Evolutionary conservation across 2,888 invertebrate species (phyloP).

Genomic region (Chrysotoxum bicinctum): DNA sequence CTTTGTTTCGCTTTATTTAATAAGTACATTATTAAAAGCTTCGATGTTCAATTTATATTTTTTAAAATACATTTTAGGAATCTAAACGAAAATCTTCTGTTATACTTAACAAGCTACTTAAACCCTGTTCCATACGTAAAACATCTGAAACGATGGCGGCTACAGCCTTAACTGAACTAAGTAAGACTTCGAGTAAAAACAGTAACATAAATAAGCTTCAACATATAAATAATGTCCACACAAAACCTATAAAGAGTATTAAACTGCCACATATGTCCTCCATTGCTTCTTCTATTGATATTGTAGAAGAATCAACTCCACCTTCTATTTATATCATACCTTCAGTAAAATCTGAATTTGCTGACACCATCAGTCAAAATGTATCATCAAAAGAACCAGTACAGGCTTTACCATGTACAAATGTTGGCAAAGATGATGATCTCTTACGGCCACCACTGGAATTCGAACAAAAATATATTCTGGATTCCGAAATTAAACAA

Average conservation of each 20-base stretch:
- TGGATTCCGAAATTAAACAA: conserved; percentile 42
- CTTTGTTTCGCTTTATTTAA: background rate
- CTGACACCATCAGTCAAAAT: background rate
- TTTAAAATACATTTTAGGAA: conserved; percentile 77
- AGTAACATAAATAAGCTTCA: conserved; percentile 69
- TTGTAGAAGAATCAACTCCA: conserved; percentile 37
- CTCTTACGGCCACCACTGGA: conserved; percentile 18
- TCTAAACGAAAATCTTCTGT: conserved; percentile 84
- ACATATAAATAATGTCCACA: conserved; percentile 69
- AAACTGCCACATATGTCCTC: conserved; percentile 67
- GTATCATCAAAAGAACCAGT: conserved; percentile 17
- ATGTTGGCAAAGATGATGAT: conserved; percentile 42
- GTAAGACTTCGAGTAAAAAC: conserved; percentile 78
- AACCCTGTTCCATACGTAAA: conserved; percentile 80
- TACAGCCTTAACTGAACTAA: conserved; percentile 81
- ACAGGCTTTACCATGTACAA: conserved; percentile 38
- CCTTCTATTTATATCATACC: conserved; percentile 39
- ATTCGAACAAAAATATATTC: conserved; percentile 33
- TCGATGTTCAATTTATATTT: background rate
- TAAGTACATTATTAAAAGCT: no score
- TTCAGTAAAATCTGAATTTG: conserved; percentile 34
- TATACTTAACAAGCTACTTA: conserved; percentile 84
- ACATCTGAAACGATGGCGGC: conserved; percentile 81
- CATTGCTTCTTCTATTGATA: conserved; percentile 26
- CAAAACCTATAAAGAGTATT: conserved; percentile 64